Evolutionary conservation across 2,888 invertebrate species (phyloP).

Genomic region (Busseola fusca): DNA sequence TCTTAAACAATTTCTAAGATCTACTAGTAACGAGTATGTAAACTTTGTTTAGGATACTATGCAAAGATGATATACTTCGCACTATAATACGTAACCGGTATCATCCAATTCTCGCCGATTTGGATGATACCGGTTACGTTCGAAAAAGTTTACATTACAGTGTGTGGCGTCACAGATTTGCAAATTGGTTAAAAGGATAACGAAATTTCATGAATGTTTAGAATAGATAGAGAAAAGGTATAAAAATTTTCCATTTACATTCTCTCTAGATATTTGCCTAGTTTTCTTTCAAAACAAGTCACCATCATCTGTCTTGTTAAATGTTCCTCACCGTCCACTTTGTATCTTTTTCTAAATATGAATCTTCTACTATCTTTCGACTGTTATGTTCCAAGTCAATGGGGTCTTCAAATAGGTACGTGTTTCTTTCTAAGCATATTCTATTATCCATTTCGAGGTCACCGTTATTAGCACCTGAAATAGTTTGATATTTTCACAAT

Average conservation of each 20-base stretch:
- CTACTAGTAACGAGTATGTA: slow-evolving; percentile 35
- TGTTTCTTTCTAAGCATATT: slow-evolving; percentile 10
- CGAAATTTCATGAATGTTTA: not conserved
- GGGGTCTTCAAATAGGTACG: slow-evolving; percentile 1
- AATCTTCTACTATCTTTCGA: not conserved
- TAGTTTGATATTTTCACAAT: slow-evolving; percentile 37
- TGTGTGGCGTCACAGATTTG: slow-evolving; percentile 19
- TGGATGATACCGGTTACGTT: slow-evolving; percentile 33
- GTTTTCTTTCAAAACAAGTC: not conserved
- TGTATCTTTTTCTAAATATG: not conserved
- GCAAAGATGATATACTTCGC: slow-evolving; percentile 33
- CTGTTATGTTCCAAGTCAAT: not conserved
- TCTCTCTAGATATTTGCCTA: not conserved
- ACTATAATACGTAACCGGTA: slow-evolving; percentile 16
- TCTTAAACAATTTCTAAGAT: slow-evolving; percentile 36
- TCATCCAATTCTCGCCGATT: slow-evolving; percentile 8
- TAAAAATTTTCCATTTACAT: not conserved
- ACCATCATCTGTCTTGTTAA: not conserved
- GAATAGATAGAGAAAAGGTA: not conserved
- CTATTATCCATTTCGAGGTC: slow-evolving; percentile 28
- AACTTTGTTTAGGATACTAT: slow-evolving; percentile 31
- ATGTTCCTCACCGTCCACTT: not conserved
- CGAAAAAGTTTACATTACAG: slow-evolving; percentile 16
- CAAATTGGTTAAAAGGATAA: slow-evolving; percentile 19
- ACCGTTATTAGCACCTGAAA: slow-evolving; percentile 40